Conservation (phyloP, 2,888 invertebrate genomes). For the Lamellibrachia columna region DNA sequence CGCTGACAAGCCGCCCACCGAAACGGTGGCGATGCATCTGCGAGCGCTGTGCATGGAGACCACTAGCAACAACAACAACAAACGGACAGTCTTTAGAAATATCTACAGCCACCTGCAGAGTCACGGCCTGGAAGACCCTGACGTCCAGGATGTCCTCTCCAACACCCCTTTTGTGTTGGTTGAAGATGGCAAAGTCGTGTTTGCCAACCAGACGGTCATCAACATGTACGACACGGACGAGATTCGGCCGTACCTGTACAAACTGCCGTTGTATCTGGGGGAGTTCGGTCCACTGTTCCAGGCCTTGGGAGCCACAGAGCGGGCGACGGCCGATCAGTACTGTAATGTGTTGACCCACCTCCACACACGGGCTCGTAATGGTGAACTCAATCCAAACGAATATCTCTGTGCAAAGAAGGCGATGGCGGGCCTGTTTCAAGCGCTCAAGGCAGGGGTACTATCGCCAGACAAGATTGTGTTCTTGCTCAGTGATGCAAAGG, state of each 20-base stretch:
- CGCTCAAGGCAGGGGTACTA: slow-evolving; percentile 26
- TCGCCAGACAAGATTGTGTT: slow-evolving; percentile 27
- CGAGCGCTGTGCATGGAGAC: slow-evolving; percentile 26
- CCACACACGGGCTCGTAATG: slow-evolving; percentile 29
- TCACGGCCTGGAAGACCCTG: slow-evolving; percentile 26
- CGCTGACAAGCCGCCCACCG: slow-evolving; percentile 29
- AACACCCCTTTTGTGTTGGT: slow-evolving; percentile 35
- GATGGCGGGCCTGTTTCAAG: slow-evolving; percentile 36
- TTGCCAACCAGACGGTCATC: slow-evolving; percentile 40
- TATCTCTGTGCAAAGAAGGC: slow-evolving; percentile 37
- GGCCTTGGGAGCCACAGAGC: slow-evolving; percentile 42
- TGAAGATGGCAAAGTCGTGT: slow-evolving; percentile 36
- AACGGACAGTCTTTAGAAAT: slow-evolving; percentile 30
- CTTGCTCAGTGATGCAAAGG: slow-evolving; percentile 37
- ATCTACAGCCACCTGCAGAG: slow-evolving; percentile 33
- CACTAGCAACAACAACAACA: not conserved
- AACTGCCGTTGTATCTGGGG: slow-evolving; percentile 41
- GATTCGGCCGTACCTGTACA: slow-evolving; percentile 46
- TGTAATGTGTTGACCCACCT: slow-evolving; percentile 41
- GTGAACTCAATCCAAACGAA: slow-evolving; percentile 42
- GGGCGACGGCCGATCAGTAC: slow-evolving; percentile 41
- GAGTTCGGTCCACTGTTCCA: slow-evolving; percentile 44
- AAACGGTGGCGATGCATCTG: slow-evolving; percentile 34
- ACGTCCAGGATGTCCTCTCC: slow-evolving; percentile 22
- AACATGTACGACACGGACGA: slow-evolving; percentile 41